Conservation (phyloP, 2,797 vertebrate species). For the Otolemur crassicaudatus region DNA sequence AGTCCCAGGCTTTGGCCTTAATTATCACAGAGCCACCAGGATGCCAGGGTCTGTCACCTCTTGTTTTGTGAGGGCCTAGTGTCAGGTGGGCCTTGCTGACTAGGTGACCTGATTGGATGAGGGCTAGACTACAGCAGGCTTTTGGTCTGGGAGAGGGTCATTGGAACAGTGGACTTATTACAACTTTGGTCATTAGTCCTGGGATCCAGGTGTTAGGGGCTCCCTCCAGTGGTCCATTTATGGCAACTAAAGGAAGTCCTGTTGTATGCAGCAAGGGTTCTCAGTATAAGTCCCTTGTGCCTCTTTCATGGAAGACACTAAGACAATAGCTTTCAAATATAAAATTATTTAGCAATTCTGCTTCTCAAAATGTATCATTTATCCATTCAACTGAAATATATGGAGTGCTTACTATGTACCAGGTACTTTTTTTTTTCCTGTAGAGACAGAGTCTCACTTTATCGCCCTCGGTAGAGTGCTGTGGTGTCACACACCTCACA, state of each 20-base stretch:
- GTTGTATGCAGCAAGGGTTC: not conserved
- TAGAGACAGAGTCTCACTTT: no score
- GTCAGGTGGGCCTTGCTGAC: not conserved
- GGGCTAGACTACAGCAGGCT: not conserved
- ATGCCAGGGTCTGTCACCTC: not conserved
- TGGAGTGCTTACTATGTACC: not conserved
- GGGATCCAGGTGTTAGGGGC: not conserved
- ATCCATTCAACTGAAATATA: not conserved
- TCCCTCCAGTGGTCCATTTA: slow-evolving; percentile 57
- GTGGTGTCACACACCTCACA: no score
- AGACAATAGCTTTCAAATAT: not conserved
- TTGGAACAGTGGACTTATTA: not conserved
- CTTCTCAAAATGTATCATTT: not conserved
- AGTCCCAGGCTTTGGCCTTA: not conserved
- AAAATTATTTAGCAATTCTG: not conserved
- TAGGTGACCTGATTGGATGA: not conserved
- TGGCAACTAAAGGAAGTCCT: not conserved
- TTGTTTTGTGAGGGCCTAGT: not conserved
- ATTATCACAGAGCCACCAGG: not conserved
- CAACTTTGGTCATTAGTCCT: not conserved
- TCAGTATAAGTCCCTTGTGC: not conserved
- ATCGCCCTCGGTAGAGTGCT: no score
- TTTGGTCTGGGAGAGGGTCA: not conserved
- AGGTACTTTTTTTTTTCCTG: not conserved
- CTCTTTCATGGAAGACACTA: not conserved